Percentiles rank a stretch among this genome's conserved stretches.
These are phyloP conservation scores for Battus philenor DNA, from an alignment of 1,140 invertebrate species.

Conservation along the genomic window DNA sequence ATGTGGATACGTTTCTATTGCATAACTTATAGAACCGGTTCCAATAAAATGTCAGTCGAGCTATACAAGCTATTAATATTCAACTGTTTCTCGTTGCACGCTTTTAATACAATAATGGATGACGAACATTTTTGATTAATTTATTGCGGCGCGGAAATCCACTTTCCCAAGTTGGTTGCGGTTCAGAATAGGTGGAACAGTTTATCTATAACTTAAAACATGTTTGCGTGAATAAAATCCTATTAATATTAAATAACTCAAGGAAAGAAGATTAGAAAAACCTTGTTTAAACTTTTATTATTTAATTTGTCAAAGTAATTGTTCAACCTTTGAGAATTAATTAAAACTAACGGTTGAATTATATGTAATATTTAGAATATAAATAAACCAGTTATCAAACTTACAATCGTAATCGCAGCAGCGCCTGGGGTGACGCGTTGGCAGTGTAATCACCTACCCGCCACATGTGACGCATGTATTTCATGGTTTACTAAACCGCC, in stretches of 20 bases:
- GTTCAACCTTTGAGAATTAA: not conserved
- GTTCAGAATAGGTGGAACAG: no score
- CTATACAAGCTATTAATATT: conserved; percentile 45
- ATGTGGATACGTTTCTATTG: conserved; percentile 56
- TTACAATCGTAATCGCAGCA: no score
- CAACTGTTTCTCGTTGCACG: conserved; percentile 52
- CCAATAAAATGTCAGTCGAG: conserved; percentile 56
- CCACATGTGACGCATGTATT: conserved; percentile 35
- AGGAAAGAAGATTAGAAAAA: no score
- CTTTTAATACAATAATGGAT: conserved; percentile 49
- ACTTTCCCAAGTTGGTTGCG: conserved; percentile 32
- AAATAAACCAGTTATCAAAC: conserved; percentile 20
- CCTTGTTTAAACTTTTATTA: no score
- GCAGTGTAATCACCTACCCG: conserved; percentile 34
- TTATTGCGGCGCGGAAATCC: conserved; percentile 37
- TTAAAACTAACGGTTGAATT: no score
- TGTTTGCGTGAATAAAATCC: no score
- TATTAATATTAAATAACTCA: no score
- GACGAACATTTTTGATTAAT: conserved; percentile 40
- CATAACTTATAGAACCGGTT: conserved; percentile 66
- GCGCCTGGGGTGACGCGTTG: not conserved
- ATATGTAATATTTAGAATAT: conserved; percentile 21
- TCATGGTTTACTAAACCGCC: conserved; percentile 47
- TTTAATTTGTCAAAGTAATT: no score
- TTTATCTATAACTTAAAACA: no score